Conservation (phyloP, 2,888 invertebrate genomes). For the Rhagonycha lutea region DNA sequence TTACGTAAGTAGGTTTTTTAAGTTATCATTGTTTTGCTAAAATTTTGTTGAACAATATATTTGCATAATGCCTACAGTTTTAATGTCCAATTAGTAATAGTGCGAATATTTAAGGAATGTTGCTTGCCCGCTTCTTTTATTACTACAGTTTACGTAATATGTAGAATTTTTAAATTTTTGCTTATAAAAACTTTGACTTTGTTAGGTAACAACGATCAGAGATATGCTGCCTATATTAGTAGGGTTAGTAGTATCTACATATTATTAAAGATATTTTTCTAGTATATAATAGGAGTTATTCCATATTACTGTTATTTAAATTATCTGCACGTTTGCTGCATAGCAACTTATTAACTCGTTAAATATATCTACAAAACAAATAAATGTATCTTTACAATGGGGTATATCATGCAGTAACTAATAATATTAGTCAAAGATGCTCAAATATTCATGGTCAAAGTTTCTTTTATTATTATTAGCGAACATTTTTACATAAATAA, state of each 20-base stretch:
- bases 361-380: background rate
- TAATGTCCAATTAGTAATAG: background rate
- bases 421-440: background rate
- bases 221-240: background rate
- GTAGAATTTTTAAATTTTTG: background rate
- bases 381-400: background rate
- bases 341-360: background rate
- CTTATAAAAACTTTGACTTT: background rate
- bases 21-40: background rate
- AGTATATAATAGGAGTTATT: too few relatives aligned
- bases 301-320: too few relatives aligned
- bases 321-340: background rate
- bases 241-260: too few relatives aligned
- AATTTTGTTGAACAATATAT: background rate
- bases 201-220: background rate
- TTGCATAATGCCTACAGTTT: background rate
- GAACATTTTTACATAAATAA: background rate
- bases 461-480: background rate
- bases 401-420: background rate
- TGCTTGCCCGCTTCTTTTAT: background rate
- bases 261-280: too few relatives aligned
- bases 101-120: background rate
- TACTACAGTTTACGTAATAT: background rate
- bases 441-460: background rate
- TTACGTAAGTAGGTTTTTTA: background rate